Percentiles rank a stretch among this genome's conserved stretches.
Conservation (phyloP, 2,797 vertebrate species). For the Bucorvus abyssinicus region DNA sequence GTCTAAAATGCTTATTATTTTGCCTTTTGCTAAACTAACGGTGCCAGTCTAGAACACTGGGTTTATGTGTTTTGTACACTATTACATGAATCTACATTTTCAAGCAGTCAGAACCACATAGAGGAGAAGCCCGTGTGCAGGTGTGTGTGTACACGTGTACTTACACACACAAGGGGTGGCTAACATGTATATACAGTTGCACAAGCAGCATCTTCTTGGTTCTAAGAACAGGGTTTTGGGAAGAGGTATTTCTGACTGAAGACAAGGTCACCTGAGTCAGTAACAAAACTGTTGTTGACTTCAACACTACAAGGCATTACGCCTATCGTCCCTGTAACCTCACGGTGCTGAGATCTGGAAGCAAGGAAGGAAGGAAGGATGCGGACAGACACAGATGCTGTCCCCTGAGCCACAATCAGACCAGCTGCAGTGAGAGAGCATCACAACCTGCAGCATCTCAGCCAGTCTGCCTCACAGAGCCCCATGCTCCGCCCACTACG, state of each 20-base stretch:
- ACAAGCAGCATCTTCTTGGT: background rate
- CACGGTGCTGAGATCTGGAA: background rate
- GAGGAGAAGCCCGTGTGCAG: accelerated
- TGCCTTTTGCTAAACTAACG: background rate
- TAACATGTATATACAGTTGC: background rate
- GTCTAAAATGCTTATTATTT: background rate
- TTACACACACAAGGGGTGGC: accelerated
- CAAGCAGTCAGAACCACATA: background rate
- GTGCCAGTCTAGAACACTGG: background rate
- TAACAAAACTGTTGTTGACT: background rate
- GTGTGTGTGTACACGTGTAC: background rate
- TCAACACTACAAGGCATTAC: accelerated
- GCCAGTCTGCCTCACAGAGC: background rate
- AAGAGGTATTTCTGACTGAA: background rate
- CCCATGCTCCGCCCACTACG: accelerated
- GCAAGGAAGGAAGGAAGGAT: background rate
- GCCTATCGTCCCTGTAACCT: accelerated
- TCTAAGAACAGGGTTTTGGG: background rate
- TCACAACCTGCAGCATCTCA: accelerated
- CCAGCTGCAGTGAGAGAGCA: accelerated
- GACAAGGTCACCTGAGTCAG: background rate
- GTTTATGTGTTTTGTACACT: background rate
- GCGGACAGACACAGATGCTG: background rate
- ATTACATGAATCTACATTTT: background rate
- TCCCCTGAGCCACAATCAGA: background rate